These are phyloP conservation scores for Diplolepis rosae DNA, from an alignment of 2,888 invertebrate species.

Conservation along the genomic window DNA sequence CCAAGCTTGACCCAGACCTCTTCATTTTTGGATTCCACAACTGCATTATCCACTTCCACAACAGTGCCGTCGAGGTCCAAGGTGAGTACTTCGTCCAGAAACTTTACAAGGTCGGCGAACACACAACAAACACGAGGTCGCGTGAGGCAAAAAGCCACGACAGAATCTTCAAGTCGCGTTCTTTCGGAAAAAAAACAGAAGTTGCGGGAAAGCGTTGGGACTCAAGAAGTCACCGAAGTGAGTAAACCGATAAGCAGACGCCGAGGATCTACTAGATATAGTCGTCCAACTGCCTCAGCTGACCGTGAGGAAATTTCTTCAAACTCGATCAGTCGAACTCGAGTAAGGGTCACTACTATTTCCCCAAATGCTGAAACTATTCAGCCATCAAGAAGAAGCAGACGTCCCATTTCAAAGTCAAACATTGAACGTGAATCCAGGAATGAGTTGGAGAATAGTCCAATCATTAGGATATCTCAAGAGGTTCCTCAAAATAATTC, in stretches of 20 bases:
- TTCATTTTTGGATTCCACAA: slow-evolving; percentile 49
- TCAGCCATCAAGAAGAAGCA: slow-evolving; percentile 41
- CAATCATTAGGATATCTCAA: slow-evolving; percentile 55
- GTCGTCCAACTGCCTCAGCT: slow-evolving; percentile 19
- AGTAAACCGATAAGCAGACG: slow-evolving; percentile 45
- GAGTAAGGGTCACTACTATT: slow-evolving; percentile 35
- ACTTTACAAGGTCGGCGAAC: slow-evolving; percentile 66
- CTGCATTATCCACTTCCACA: slow-evolving; percentile 45
- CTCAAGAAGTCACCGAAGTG: slow-evolving; percentile 42
- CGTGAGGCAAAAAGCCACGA: slow-evolving; percentile 51
- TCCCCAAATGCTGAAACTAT: slow-evolving; percentile 11
- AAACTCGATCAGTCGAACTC: slow-evolving; percentile 34
- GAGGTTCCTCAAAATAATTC: slow-evolving; percentile 30
- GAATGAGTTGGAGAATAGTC: slow-evolving; percentile 51
- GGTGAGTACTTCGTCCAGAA: slow-evolving; percentile 71
- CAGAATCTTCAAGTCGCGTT: slow-evolving; percentile 40
- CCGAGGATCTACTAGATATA: slow-evolving; percentile 52
- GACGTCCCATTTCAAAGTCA: slow-evolving; percentile 46
- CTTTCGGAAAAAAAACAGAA: slow-evolving; percentile 42
- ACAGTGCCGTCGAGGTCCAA: slow-evolving; percentile 63
- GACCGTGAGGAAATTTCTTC: not conserved
- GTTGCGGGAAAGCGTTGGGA: slow-evolving; percentile 38
- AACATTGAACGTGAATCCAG: slow-evolving; percentile 41
- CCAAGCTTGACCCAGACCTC: slow-evolving; percentile 63
- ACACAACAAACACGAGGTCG: slow-evolving; percentile 60